Evolutionary conservation across 2,888 invertebrate species (phyloP), one percentile per base, ranked within the genome.

Genomic region (Sesia apiformis): DNA sequence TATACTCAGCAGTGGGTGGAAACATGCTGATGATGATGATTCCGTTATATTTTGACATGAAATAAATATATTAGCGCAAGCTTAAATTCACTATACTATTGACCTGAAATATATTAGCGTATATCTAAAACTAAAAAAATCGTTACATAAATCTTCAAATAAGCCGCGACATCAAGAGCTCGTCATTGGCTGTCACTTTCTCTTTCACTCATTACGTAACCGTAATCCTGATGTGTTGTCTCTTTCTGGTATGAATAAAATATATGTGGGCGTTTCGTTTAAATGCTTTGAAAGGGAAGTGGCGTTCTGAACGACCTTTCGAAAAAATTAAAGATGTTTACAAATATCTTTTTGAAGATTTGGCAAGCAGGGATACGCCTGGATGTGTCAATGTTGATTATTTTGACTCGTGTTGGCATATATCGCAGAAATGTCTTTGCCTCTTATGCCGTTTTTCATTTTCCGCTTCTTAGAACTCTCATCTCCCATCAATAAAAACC

Each of bases 171-270:
- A 51, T 52, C 55, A 55, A 46, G 5, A 46, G 38, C 38, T 50
- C 50, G 38, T 50, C 50, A 50, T 50, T 50, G 38, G 38, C 53
- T 52, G 23, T 51, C 51, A 53, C 53, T 55, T 54, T 58, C 58
- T 56, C 56, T 58, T 58, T 57, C 53, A 56, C 40, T 38, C 49
- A 23, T 39, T 52, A 57, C 54, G 40, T 51, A 56, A 53, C 8
- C 5, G 38, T 43, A 42, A 54, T 50, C 50, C 50, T 38, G 50
- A 50, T 50, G 50, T 38, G 38, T 39, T 38, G 38, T 50, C 50
- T 38, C 50, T 38, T 39, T 50, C 50, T 46, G n/a, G 46, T n/a
- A 46, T 7, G 8, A 46, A 46, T 5, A 23, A 46, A 46, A 1
- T 23, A 23, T 46, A 23, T 46, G 46, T 46, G 46, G 46, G 46